phyloP scores from a whole-genome alignment of 2,113 vertebrate species.

The Chionomys nivalis region DNA sequence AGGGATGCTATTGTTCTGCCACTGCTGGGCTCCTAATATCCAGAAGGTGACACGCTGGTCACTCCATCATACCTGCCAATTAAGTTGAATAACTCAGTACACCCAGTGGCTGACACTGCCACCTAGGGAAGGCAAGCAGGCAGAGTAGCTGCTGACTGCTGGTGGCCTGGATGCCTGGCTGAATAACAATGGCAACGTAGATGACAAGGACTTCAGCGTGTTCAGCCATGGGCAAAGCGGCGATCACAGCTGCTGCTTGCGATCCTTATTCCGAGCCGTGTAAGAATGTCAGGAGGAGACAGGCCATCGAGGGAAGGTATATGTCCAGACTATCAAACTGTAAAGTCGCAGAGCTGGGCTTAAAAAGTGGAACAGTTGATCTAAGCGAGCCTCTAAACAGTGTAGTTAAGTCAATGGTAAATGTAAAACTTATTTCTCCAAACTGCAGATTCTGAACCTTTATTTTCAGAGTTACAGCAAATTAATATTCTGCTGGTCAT shows the following conservation, averaged over 20 bases:
- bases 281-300: neutral
- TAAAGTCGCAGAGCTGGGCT: neutral
- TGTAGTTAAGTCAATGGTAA: neutral
- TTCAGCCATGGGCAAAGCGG: fast-evolving
- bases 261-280: neutral
- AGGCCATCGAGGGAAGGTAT: neutral
- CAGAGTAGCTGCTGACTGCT: neutral
- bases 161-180: neutral
- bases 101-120: neutral
- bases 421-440: constrained; percentile 12
- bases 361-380: neutral
- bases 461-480: neutral
- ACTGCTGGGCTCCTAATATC: neutral
- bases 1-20: neutral
- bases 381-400: neutral
- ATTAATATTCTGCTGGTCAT: neutral
- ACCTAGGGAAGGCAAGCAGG: too few relatives aligned
- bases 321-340: neutral
- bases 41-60: neutral
- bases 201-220: neutral
- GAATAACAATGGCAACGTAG: fast-evolving
- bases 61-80: neutral
- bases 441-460: constrained; percentile 39
- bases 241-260: neutral
- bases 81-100: neutral